Percentiles rank a stretch among this genome's conserved stretches.
Conservation (phyloP, 1,140 invertebrate species). For the Zaprionus nigranus region DNA sequence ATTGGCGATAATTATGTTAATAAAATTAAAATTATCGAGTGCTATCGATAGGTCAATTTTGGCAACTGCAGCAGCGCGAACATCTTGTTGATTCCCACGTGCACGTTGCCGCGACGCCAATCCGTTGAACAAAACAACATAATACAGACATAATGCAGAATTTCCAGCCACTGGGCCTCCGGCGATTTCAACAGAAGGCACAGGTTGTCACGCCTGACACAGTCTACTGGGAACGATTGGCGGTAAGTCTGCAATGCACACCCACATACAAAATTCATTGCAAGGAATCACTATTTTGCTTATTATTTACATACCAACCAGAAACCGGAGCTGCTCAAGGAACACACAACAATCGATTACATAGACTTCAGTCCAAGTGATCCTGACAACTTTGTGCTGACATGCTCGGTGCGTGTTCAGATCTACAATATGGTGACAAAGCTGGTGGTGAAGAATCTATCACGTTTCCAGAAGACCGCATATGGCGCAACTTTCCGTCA, state of each 20-base stretch:
- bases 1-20: neutral
- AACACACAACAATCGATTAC: conserved; percentile 95
- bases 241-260: conserved; percentile 86
- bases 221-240: conserved; percentile 94
- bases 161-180: conserved; percentile 91
- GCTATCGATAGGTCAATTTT: neutral
- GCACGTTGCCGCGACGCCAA: neutral
- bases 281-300: neutral
- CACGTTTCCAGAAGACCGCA: conserved; percentile 93
- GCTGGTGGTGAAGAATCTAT: conserved; percentile 92
- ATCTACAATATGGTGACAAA: conserved; percentile 96
- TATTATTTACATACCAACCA: conserved; percentile 77
- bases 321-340: conserved; percentile 95
- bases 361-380: conserved; percentile 95
- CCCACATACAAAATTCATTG: neutral
- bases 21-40: neutral
- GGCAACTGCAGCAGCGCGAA: neutral
- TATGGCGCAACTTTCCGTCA: conserved; percentile 94
- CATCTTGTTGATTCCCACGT: neutral
- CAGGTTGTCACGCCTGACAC: conserved; percentile 90
- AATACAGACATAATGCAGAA: conserved; percentile 79
- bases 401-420: conserved; percentile 95
- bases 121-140: neutral
- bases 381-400: conserved; percentile 95
- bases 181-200: conserved; percentile 88